Conservation (phyloP, 2,797 vertebrate species). For the Dendrocincla fuliginosa region DNA sequence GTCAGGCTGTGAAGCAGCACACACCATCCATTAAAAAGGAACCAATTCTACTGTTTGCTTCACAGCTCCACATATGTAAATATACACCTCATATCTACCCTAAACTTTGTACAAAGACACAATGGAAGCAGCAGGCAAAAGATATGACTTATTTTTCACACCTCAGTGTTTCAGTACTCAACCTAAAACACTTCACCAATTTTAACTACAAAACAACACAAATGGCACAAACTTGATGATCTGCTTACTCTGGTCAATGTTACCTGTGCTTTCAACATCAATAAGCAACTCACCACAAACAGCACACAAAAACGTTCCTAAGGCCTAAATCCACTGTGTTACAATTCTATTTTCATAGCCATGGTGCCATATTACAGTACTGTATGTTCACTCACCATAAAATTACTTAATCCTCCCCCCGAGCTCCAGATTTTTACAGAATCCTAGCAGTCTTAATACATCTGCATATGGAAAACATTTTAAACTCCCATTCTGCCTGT, state of each 20-base stretch:
- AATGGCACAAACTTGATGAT: not conserved
- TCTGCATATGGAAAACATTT: not conserved
- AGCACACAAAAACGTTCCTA: not conserved
- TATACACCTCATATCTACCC: rapidly evolving
- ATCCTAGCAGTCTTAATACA: not conserved
- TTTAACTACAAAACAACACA: not conserved
- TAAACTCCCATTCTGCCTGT: not conserved
- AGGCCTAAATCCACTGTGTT: not conserved
- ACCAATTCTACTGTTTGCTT: not conserved
- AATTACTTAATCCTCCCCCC: not conserved
- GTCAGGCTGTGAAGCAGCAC: not conserved
- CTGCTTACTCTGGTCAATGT: not conserved
- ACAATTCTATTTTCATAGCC: not conserved
- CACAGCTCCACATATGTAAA: not conserved
- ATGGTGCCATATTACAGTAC: not conserved
- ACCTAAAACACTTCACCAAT: rapidly evolving
- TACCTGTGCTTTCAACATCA: not conserved
- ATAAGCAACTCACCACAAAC: rapidly evolving
- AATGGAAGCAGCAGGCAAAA: not conserved
- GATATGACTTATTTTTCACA: not conserved
- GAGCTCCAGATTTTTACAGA: not conserved
- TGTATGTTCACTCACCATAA: not conserved
- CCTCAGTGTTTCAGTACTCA: not conserved
- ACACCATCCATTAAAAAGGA: not conserved
- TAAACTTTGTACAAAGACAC: not conserved